Evolutionary conservation across 2,113 vertebrate genomes (phyloP).

Genomic region (Sander vitreus): DNA sequence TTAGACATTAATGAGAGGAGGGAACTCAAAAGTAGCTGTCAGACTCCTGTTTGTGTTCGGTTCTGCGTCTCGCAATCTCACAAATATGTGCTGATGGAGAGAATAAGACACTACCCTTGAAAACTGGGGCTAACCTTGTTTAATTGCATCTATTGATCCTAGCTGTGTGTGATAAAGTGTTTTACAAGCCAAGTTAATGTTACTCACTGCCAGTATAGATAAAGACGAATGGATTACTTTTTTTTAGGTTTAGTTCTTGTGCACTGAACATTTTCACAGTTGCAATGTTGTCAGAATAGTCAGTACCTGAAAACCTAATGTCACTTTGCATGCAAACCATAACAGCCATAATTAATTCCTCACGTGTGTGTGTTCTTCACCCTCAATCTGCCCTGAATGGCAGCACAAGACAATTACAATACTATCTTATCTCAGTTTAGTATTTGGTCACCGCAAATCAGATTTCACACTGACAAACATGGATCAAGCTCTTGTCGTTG

Average conservation of each 20-base stretch:
- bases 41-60: constrained; percentile 27
- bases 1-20: constrained; percentile 73
- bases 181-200: constrained; percentile 18
- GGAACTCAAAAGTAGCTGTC: constrained; percentile 50
- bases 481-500: constrained; percentile 33
- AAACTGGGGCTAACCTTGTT: constrained; percentile 1
- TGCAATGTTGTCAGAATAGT: constrained; percentile 2
- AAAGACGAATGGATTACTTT: not conserved
- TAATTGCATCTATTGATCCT: constrained; percentile 40
- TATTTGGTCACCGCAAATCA: constrained; percentile 60
- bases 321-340: not conserved
- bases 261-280: not conserved
- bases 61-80: not conserved
- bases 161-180: not conserved
- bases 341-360: constrained; percentile 23
- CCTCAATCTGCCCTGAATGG: constrained; percentile 29
- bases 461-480: constrained; percentile 64
- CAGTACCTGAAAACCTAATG: constrained; percentile 2
- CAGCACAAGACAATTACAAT: constrained; percentile 54
- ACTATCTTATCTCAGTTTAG: constrained; percentile 51
- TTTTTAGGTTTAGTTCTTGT: not conserved
- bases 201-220: not conserved
- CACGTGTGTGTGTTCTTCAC: not conserved
- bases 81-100: constrained; percentile 15
- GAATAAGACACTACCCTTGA: not conserved